phyloP scores from a whole-genome alignment of 2,113 vertebrate genomes.

The Poeciliopsis turrubarensis region DNA sequence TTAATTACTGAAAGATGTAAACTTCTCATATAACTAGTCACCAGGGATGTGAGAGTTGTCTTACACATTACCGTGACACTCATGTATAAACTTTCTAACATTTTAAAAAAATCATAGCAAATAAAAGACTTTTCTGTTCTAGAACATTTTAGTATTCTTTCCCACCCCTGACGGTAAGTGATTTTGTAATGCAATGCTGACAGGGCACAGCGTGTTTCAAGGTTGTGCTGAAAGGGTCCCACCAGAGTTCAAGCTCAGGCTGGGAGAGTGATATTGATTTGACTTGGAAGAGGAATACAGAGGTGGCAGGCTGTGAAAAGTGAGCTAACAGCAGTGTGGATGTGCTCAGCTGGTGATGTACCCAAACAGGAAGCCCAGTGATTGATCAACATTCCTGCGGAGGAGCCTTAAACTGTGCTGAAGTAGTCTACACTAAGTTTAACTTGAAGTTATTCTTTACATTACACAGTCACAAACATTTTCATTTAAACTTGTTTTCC shows the following conservation, averaged over 20 bases:
- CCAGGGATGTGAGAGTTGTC: too few species aligned
- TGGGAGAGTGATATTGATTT: slow-evolving; percentile 49
- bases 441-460: background rate
- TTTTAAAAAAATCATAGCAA: background rate
- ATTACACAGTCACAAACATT: background rate
- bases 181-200: slow-evolving; percentile 33
- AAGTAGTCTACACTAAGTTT: background rate
- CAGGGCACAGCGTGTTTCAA: slow-evolving; percentile 38
- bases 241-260: slow-evolving; percentile 25
- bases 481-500: background rate
- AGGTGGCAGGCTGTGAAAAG: slow-evolving; percentile 27
- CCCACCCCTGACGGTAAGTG: background rate
- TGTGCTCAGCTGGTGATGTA: slow-evolving; percentile 31
- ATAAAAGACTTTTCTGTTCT: background rate
- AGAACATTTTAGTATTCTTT: slow-evolving; percentile 19
- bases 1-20: too few species aligned
- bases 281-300: slow-evolving; percentile 23
- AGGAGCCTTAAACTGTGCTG: background rate
- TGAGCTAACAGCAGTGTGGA: slow-evolving; percentile 28
- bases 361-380: slow-evolving; percentile 28
- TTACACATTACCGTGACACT: too few species aligned
- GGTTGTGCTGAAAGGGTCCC: slow-evolving; percentile 31
- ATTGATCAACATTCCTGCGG: slow-evolving; percentile 34
- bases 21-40: too few species aligned
- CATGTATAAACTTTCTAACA: too few species aligned